A percentile compares a stretch with the other conserved stretches of the same genome.
These are phyloP conservation scores for Agriotes lineatus DNA, from an alignment of 2,888 invertebrate species.

Conservation along the genomic window DNA sequence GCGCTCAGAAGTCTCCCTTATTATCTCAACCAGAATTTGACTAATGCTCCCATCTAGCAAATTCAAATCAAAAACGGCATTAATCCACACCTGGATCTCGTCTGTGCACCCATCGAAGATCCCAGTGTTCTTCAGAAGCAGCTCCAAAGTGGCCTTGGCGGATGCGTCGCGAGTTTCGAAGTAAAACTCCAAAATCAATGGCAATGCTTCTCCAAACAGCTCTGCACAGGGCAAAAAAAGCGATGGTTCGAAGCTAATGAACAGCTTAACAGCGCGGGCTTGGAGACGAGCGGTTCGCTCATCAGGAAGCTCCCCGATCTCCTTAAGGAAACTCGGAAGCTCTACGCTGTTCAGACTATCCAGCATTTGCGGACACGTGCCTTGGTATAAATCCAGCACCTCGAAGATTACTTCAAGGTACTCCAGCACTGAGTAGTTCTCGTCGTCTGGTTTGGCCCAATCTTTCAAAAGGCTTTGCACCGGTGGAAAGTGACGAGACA, in stretches of 20 bases:
- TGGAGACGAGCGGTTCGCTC: conserved; percentile 52
- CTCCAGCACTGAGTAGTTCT: conserved; percentile 48
- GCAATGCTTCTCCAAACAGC: conserved; percentile 52
- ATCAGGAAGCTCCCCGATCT: conserved; percentile 8
- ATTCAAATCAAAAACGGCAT: conserved; percentile 27
- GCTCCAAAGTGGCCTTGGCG: conserved; percentile 62
- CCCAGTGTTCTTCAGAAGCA: conserved; percentile 73
- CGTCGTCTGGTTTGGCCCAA: conserved; percentile 56
- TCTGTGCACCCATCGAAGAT: conserved; percentile 75
- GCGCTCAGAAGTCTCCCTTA: conserved; percentile 29
- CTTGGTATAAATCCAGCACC: conserved; percentile 70
- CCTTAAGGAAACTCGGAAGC: conserved; percentile 45
- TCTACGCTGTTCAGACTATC: conserved; percentile 55
- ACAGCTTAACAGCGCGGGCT: conserved; percentile 65
- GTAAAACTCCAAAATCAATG: conserved; percentile 63
- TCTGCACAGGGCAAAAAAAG: conserved; percentile 58
- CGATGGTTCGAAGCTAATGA: conserved; percentile 60
- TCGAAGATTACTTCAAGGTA: conserved; percentile 66
- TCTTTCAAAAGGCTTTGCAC: conserved; percentile 59
- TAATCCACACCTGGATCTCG: conserved; percentile 68
- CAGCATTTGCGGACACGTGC: conserved; percentile 69
- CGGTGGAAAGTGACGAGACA: conserved; percentile 60
- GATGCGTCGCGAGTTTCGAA: conserved; percentile 61
- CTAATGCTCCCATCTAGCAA: neutral
- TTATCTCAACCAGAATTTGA: conserved; percentile 9